Conservation (phyloP, 2,797 vertebrate genomes). For the Linurgus olivaceus region DNA sequence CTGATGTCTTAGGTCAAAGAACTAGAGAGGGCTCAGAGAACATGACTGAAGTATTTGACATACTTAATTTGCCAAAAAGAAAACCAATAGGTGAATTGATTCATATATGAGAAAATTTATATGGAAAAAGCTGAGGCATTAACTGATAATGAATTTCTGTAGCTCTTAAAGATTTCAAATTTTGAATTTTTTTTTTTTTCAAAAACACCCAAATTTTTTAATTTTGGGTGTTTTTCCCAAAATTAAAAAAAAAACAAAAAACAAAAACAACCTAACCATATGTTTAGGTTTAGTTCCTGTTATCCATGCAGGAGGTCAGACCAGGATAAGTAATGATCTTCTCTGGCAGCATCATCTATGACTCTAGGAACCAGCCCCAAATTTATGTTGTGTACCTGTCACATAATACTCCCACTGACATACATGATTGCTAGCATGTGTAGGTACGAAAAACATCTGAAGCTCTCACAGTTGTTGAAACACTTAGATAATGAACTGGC, state of each 20-base stretch:
- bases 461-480: not conserved
- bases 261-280: too few relatives aligned
- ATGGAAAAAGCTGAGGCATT: not conserved
- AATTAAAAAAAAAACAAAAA: not conserved
- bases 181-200: too few relatives aligned
- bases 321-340: not conserved
- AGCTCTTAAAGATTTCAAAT: not conserved
- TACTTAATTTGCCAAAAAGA: not conserved
- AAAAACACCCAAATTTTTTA: too few relatives aligned
- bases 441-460: not conserved
- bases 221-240: not conserved
- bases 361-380: not conserved
- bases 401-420: not conserved
- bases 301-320: conserved; percentile 1
- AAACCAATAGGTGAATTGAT: not conserved
- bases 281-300: not conserved
- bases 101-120: not conserved
- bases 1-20: not conserved
- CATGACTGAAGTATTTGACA: not conserved
- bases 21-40: not conserved
- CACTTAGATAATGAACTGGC: not conserved
- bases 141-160: not conserved
- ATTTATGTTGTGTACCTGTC: not conserved
- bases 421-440: not conserved
- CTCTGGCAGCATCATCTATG: not conserved